Evolutionary conservation across 2,113 vertebrate species (phyloP), one percentile per base, ranked within the genome.

Genomic region (Columba livia): DNA sequence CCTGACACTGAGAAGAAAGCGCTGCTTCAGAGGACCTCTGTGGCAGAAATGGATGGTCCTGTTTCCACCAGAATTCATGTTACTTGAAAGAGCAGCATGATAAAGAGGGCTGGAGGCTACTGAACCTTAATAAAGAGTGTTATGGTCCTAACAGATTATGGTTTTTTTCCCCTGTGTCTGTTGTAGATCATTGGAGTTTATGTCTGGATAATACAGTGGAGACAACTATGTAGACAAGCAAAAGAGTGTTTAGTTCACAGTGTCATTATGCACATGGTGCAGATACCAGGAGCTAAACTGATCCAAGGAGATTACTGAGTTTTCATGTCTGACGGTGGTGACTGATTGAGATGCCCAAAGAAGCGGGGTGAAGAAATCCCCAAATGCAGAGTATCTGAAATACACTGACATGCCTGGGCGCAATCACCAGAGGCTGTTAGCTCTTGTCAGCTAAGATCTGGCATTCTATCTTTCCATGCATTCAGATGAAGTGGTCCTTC

Each of bases 351-450:
- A 44, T 62, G 42, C 47, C 34, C 25, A 17, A 40, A 31, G 51
- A 60, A 34, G 15, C 65, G 24, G 28, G 64, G 28, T 0, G 1
- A 77, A 47, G 53, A 60, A 50, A 79, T 65, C 47, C 32, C 24
- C 25, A 60, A 48, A 40, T 32, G 26, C 13, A 44, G 50, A 80
- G 15, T 47, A 20, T 26, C 48, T 57, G 29, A 66, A 51, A 21
- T 29, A 15, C 2, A 3, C 38, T 80, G 64, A 11, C 2, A 3
- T 23, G 24, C 15, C 19, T 64, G 40, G 19, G 8, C 51, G 23
- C 0, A 1, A 64, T 72, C 0, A 0, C 57, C 23, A 29, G 65
- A 24, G 7, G 28, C 25, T 44, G 47, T 40, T 20, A 72, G 48
- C 34, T 93, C 20, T 53, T 61, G 80, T 12, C 31, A 77, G 50